Base-by-base conservation (phyloP, 2,113 vertebrate genomes). In the Hippocampus barbouri region DNA sequence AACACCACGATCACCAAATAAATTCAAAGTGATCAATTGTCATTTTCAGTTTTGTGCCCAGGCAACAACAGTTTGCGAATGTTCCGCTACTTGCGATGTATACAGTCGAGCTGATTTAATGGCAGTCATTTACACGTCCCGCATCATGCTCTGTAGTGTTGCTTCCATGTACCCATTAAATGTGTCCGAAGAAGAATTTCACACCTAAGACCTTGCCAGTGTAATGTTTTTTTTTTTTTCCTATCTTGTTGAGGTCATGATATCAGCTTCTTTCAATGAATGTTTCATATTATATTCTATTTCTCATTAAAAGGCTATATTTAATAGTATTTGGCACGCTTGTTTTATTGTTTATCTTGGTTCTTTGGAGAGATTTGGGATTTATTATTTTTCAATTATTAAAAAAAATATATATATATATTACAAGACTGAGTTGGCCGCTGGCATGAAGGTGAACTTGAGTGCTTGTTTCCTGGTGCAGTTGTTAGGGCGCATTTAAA, bases 241-340 rank as follows among this genome's bases (percentile, higher is more conserved):
- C 86, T 89, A 87, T 93, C 92, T 78, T 91, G 87, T 92, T 93
- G 73, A 81, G 78, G 89, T 86, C 85, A 91, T 88, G 82, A 85
- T 90, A 89, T 91, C 90, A 86, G 89, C 92, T 93, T 90, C 91
- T 91, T 93, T 93, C 90, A 92, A 92, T 93, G 91, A 93, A 93
- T 93, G 92, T 93, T 92, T 92, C 91, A 93, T 91, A 93, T 92
- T 91, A 91, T 92, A 92, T 88, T 93, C 91, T 90, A 92, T 93
- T 93, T 93, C 91, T 91, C 91, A 93, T 92, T 93, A 93, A 93
- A 93, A 93, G 85, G 89, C 90, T 93, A 93, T 93, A 93, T 93
- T 93, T 93, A 93, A 92, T 93, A 93, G 89, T 88, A 90, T 89
- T 88, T 87, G 85, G 82, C 79, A 81, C 82, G 83, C 84, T 85